Evolutionary conservation across 1,140 invertebrate species (phyloP).

Genomic region (Penaeus indicus): DNA sequence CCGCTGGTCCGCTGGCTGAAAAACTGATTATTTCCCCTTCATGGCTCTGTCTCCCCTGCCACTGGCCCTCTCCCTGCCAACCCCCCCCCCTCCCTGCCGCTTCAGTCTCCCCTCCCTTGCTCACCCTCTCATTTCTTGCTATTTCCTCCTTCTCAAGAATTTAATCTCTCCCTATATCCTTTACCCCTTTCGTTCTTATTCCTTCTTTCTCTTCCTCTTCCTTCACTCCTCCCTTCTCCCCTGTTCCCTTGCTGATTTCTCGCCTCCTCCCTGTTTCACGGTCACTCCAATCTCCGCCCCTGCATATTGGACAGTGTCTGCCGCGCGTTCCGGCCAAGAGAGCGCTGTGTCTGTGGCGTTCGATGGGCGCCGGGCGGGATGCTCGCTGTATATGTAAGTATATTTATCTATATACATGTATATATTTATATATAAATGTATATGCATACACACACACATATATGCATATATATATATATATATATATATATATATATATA

Average conservation of each 20-base stretch:
- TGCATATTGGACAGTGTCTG: no score
- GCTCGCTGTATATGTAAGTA: no score
- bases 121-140: not conserved
- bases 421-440: no score
- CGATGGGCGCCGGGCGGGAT: no score
- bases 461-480: no score
- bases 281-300: not conserved
- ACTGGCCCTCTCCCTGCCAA: no score
- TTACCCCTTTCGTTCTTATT: not conserved
- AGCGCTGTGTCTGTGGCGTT: no score
- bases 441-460: no score
- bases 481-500: no score
- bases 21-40: constrained; percentile 58
- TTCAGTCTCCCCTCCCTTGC: not conserved
- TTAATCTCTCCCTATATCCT: not conserved
- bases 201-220: not conserved
- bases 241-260: not conserved
- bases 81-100: not conserved
- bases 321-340: no score
- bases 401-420: no score
- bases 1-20: constrained; percentile 44
- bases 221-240: not conserved
- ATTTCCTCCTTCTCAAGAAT: not conserved
- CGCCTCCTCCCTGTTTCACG: not conserved
- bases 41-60: constrained; percentile 19